These are phyloP conservation scores for Caenorhabditis sp. DNA, from an alignment of 2,888 invertebrate genomes.

Conservation along the genomic window DNA sequence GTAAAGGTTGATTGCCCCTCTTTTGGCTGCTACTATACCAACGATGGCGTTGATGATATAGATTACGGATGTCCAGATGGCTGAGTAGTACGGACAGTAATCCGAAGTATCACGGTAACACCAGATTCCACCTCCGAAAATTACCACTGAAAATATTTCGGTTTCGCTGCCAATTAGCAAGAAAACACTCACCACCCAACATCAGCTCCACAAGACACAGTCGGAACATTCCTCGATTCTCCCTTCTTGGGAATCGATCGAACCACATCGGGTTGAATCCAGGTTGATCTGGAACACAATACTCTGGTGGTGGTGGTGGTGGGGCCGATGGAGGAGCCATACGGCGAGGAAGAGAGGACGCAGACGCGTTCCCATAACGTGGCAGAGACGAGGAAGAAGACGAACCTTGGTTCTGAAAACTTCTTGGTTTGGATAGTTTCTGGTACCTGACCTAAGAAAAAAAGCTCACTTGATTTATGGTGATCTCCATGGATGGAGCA, in stretches of 20 bases:
- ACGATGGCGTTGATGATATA: conserved; percentile 77
- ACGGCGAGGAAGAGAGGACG: conserved; percentile 49
- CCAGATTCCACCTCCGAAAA: conserved; percentile 81
- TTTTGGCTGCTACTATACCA: conserved; percentile 74
- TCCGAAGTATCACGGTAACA: conserved; percentile 80
- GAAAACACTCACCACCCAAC: conserved; percentile 66
- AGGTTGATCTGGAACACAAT: conserved; percentile 67
- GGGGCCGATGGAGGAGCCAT: conserved; percentile 68
- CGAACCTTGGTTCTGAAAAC: conserved; percentile 50
- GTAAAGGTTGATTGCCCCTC: conserved; percentile 78
- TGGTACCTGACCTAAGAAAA: not conserved
- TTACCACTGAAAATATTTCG: conserved; percentile 66
- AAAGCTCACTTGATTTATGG: conserved; percentile 75
- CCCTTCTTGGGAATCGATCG: conserved; percentile 79
- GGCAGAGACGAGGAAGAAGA: conserved; percentile 57
- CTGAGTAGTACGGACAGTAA: conserved; percentile 83
- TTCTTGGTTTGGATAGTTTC: not conserved
- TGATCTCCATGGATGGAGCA: conserved; percentile 78
- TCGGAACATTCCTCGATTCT: conserved; percentile 82
- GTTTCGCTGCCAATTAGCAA: conserved; percentile 2
- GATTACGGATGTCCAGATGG: conserved; percentile 81
- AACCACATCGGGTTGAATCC: conserved; percentile 78
- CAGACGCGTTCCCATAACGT: conserved; percentile 43
- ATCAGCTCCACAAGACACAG: conserved; percentile 78
- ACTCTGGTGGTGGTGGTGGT: conserved; percentile 71